Evolutionary conservation across 1,140 invertebrate genomes (phyloP).

Genomic region (Cyphomyrmex costatus): DNA sequence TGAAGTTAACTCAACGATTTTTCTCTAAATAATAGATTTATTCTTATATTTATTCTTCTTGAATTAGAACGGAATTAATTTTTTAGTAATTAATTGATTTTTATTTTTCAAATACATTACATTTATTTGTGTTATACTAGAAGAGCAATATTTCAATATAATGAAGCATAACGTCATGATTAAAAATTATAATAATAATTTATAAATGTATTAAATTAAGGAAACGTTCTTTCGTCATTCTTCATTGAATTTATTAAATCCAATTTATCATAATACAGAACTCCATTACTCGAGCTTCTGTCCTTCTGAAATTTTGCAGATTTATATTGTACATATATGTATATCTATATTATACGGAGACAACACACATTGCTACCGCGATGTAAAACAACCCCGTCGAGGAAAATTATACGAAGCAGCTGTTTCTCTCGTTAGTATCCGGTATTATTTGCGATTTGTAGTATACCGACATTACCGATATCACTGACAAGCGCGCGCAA

Average conservation of each 20-base stretch:
- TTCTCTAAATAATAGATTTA: neutral
- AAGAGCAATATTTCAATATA: neutral
- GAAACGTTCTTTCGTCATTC: neutral
- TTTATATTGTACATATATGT: neutral
- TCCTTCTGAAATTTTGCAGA: slow-evolving; percentile 1
- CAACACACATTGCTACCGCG: neutral
- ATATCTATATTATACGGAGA: neutral
- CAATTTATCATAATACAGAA: neutral
- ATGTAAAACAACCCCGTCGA: slow-evolving; percentile 28
- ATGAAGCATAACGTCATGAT: neutral
- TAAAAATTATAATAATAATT: slow-evolving; percentile 14
- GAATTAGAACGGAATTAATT: neutral
- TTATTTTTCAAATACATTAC: neutral
- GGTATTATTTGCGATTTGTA: slow-evolving; percentile 47
- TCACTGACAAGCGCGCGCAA: slow-evolving; percentile 47
- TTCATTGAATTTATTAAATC: neutral
- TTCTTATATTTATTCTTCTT: neutral
- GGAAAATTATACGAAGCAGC: slow-evolving; percentile 56
- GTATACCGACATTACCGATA: slow-evolving; percentile 34
- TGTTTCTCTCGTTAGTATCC: slow-evolving; percentile 50
- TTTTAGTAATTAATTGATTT: neutral
- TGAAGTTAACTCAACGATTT: neutral
- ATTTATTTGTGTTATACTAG: neutral
- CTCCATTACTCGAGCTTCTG: neutral
- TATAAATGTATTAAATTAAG: neutral